Evolutionary conservation across 1,140 invertebrate genomes (phyloP).

Genomic region (Brachionus manjavacas): DNA sequence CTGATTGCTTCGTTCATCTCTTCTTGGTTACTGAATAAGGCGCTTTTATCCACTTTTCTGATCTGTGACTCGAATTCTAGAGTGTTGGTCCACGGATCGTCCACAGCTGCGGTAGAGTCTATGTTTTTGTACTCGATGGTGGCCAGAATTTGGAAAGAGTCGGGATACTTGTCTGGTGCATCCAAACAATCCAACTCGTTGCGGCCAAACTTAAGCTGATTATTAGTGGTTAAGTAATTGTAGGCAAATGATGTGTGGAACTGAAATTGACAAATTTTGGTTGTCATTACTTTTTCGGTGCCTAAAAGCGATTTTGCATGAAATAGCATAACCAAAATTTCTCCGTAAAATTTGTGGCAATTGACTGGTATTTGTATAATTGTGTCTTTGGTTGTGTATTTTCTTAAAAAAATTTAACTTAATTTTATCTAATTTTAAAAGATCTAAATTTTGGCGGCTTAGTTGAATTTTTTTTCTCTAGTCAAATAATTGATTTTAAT

Average conservation of each 20-base stretch:
- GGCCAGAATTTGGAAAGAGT: not conserved
- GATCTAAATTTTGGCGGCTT: too few species aligned
- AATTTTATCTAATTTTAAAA: too few species aligned
- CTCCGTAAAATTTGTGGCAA: constrained; percentile 42
- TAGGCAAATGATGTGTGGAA: constrained; percentile 31
- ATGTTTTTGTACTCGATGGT: constrained; percentile 28
- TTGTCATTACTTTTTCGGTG: constrained; percentile 29
- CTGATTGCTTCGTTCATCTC: constrained; percentile 6
- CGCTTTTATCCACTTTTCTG: not conserved
- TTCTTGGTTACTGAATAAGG: not conserved
- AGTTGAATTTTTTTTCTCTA: too few species aligned
- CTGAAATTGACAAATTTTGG: constrained; percentile 39
- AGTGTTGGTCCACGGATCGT: constrained; percentile 24
- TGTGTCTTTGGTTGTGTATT: constrained; percentile 21
- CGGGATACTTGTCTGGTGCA: constrained; percentile 29
- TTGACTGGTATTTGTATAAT: constrained; percentile 34
- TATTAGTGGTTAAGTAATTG: not conserved
- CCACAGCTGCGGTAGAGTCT: not conserved
- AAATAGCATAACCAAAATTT: constrained; percentile 15
- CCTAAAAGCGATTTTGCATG: constrained; percentile 33
- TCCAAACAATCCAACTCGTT: constrained; percentile 32
- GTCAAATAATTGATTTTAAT: too few species aligned
- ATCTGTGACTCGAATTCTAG: constrained; percentile 2
- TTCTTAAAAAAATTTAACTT: not conserved
- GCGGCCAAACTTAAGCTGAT: not conserved